Percentiles rank a stretch among this genome's conserved stretches.
These are phyloP conservation scores for Cyphomyrus plagiostoma DNA, from an alignment of 2,113 vertebrate species.

Conservation along the genomic window DNA sequence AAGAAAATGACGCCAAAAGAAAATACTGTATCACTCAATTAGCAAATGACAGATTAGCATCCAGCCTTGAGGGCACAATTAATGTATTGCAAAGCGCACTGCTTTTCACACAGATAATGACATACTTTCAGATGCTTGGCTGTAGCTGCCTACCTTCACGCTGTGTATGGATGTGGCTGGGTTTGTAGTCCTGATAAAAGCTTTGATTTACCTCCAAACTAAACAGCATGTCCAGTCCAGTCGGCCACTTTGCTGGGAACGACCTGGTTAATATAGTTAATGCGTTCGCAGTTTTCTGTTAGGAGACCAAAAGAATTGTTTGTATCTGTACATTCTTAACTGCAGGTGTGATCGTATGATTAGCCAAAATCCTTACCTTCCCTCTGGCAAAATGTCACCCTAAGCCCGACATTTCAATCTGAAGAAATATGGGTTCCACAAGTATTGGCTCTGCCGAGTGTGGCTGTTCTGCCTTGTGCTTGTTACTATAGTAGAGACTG, in stretches of 20 bases:
- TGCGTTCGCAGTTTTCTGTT: neutral
- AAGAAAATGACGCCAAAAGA: neutral
- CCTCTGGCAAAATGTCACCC: neutral
- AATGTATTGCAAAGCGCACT: neutral
- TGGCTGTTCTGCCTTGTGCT: neutral
- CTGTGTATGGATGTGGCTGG: conserved; percentile 21
- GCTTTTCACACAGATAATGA: neutral
- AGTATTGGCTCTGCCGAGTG: neutral
- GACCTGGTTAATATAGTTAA: conserved; percentile 8
- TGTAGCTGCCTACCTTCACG: conserved; percentile 36
- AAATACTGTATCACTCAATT: neutral
- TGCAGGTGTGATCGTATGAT: neutral
- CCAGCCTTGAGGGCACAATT: neutral
- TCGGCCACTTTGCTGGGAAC: conserved; percentile 37
- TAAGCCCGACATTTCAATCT: neutral
- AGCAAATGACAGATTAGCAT: neutral
- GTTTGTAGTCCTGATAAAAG: conserved; percentile 49
- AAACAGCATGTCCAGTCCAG: conserved; percentile 38
- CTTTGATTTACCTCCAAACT: conserved; percentile 43
- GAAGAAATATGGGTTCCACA: neutral
- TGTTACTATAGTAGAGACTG: neutral
- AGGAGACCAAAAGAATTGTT: neutral
- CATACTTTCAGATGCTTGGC: neutral
- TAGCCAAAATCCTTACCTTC: neutral
- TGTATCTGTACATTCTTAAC: neutral